Conservation (phyloP, 1,140 invertebrate genomes). For the Neotoxoptera formosana region DNA sequence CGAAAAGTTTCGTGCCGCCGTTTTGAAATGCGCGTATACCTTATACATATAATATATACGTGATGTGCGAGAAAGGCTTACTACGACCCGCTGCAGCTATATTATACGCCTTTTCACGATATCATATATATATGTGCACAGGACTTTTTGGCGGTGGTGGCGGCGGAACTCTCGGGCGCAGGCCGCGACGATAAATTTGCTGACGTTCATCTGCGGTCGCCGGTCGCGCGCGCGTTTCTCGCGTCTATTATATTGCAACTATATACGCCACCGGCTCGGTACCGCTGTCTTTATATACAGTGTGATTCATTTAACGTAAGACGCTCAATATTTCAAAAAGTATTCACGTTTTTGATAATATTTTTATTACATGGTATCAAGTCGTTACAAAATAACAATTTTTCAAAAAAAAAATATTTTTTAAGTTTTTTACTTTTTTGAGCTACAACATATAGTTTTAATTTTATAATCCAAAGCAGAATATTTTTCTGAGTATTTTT, state of each 20-base stretch:
- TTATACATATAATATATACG: not conserved
- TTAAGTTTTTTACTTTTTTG: too few species aligned
- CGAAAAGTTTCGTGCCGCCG: not conserved
- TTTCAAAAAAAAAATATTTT: too few species aligned
- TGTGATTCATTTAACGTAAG: too few species aligned
- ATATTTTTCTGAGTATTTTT: too few species aligned
- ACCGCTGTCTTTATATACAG: not conserved
- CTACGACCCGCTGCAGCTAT: not conserved
- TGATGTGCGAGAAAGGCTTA: constrained; percentile 24
- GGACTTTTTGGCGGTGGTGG: not conserved
- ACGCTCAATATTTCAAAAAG: too few species aligned
- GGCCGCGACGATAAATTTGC: constrained; percentile 33
- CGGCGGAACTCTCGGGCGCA: not conserved
- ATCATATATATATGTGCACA: not conserved
- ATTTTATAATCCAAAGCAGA: too few species aligned
- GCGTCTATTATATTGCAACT: not conserved
- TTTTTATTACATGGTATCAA: too few species aligned
- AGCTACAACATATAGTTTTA: too few species aligned
- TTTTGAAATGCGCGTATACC: not conserved
- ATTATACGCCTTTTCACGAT: not conserved
- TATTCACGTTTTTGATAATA: too few species aligned
- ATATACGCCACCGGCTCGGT: not conserved
- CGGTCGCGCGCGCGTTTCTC: not conserved
- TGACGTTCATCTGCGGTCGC: constrained; percentile 40
- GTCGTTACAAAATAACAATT: too few species aligned